phyloP scores from a whole-genome alignment of 2,797 vertebrate species.

The Pangasius djambal region DNA sequence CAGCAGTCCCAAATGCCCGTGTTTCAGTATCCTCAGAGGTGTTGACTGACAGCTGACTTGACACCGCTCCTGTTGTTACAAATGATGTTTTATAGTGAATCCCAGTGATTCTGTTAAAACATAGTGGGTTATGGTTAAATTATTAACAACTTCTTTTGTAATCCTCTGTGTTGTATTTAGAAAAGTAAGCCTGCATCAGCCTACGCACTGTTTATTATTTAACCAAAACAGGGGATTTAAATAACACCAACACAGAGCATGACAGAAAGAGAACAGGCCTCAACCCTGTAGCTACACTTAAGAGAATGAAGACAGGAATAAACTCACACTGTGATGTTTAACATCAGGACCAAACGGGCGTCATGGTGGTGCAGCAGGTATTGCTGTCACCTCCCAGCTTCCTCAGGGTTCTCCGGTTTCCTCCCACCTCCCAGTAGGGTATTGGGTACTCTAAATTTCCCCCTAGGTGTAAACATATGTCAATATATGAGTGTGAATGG shows the following conservation, averaged over 20 bases:
- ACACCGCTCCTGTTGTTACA: background rate
- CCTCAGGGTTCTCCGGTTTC: background rate
- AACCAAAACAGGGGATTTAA: background rate
- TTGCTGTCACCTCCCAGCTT: background rate
- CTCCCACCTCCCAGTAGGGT: background rate
- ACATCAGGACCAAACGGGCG: background rate
- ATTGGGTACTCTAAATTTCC: background rate
- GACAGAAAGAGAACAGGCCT: background rate
- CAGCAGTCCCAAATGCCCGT: background rate
- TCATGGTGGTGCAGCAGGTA: too few species aligned
- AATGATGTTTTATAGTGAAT: background rate
- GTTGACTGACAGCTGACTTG: background rate
- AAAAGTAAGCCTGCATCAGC: background rate
- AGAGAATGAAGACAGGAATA: background rate
- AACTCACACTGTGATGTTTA: background rate
- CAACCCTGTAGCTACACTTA: background rate
- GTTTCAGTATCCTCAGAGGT: background rate
- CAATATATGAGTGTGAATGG: background rate
- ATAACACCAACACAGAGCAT: background rate
- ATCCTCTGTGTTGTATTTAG: background rate
- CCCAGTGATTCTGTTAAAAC: background rate
- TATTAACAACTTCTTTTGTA: constrained; percentile 20
- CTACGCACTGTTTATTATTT: background rate
- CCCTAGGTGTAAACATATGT: background rate
- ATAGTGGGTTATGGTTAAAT: background rate